Percentiles rank a stretch among this genome's conserved stretches.
These are phyloP conservation scores for Drosophila siamana DNA, from an alignment of 2,888 invertebrate species.

Conservation along the genomic window DNA sequence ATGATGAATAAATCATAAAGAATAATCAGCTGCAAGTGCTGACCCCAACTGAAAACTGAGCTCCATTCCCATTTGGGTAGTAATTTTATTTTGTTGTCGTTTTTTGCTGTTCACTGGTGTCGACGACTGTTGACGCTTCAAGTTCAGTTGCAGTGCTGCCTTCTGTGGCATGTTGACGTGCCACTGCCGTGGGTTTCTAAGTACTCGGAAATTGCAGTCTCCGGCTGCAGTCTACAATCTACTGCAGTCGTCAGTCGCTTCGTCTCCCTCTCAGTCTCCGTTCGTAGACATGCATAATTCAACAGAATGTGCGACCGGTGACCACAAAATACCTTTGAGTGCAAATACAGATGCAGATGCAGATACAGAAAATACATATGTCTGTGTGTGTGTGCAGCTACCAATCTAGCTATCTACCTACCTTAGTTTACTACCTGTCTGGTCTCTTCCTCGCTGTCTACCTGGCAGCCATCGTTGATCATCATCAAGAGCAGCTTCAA, in stretches of 20 bases:
- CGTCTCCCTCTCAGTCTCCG: conserved; percentile 5
- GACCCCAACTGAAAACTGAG: conserved; percentile 43
- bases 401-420: conserved; percentile 48
- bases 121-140: conserved; percentile 56
- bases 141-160: conserved; percentile 62
- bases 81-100: background rate
- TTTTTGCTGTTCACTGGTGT: conserved; percentile 1
- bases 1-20: conserved; percentile 13
- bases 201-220: conserved; percentile 30
- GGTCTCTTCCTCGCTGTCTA: conserved; percentile 31
- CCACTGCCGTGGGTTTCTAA: conserved; percentile 36
- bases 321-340: conserved; percentile 52
- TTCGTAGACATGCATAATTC: conserved; percentile 66
- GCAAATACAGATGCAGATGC: conserved; percentile 39
- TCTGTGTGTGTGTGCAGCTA: conserved; percentile 32
- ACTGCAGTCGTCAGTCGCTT: background rate
- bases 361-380: conserved; percentile 9
- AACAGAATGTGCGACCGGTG: conserved; percentile 62
- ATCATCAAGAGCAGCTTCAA: conserved; percentile 40
- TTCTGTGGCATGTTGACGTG: conserved; percentile 53
- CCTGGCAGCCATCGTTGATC: conserved; percentile 66
- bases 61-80: conserved; percentile 37
- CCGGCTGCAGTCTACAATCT: conserved; percentile 13
- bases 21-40: conserved; percentile 45
- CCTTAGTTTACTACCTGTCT: conserved; percentile 42